These are phyloP conservation scores for Myotis davidii DNA, from an alignment of 2,113 vertebrate species.

Conservation along the genomic window DNA sequence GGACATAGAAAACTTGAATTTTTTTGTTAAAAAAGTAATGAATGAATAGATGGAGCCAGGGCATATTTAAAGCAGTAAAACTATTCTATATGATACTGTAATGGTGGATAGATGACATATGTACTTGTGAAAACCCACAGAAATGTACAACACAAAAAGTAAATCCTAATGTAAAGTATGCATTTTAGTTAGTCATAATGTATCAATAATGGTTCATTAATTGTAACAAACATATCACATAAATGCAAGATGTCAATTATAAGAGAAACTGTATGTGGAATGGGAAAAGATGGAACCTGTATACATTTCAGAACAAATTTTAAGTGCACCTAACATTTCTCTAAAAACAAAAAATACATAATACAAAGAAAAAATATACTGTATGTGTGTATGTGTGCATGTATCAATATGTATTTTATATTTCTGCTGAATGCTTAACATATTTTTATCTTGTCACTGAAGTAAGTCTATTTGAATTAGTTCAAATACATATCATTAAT, in stretches of 20 bases:
- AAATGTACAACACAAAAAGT: not conserved
- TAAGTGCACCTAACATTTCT: not conserved
- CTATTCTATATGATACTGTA: not conserved
- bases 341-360: not conserved
- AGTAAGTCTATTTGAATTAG: not conserved
- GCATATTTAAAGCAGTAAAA: not conserved
- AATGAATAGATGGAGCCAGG: not conserved
- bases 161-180: not conserved
- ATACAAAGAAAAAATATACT: not conserved
- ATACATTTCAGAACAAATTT: not conserved
- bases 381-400: fast-evolving
- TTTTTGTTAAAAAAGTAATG: not conserved
- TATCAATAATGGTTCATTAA: not conserved
- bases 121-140: not conserved
- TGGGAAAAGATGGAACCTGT: not conserved
- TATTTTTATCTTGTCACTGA: not conserved
- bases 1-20: not conserved
- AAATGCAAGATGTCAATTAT: not conserved
- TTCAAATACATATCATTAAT: not conserved
- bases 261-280: not conserved
- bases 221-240: not conserved
- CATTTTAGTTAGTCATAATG: not conserved
- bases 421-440: not conserved
- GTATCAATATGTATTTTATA: not conserved
- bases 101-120: not conserved